phyloP scores from a whole-genome alignment of 1,140 invertebrate species.

The Drosophila varians region DNA sequence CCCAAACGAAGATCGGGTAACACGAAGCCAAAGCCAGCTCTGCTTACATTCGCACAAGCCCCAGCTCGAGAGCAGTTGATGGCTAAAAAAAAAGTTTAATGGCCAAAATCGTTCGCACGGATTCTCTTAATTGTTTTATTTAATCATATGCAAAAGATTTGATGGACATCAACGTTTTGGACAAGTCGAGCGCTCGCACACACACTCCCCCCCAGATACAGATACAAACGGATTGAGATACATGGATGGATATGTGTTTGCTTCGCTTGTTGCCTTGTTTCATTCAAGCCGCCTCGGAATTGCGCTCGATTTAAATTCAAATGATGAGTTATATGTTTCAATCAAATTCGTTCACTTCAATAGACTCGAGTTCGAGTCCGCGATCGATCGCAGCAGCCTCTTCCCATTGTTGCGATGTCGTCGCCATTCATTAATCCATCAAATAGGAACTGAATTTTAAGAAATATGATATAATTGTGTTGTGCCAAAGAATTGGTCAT shows the following conservation, averaged over 20 bases:
- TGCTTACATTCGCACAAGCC: conserved; percentile 66
- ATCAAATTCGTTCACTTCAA: conserved; percentile 51
- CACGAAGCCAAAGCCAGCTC: conserved; percentile 20
- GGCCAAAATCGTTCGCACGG: conserved; percentile 68
- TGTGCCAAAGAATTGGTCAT: conserved; percentile 44
- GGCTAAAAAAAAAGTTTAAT: conserved; percentile 53
- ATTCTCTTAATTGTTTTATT: conserved; percentile 81
- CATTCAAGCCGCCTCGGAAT: conserved; percentile 34
- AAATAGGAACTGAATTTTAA: conserved; percentile 58
- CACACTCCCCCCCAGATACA: conserved; percentile 7
- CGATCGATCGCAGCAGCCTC: conserved; percentile 33
- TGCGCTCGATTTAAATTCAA: conserved; percentile 50
- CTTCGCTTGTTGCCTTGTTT: conserved; percentile 34
- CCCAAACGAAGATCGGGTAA: conserved; percentile 29
- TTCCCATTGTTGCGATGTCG: conserved; percentile 39
- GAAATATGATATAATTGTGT: conserved; percentile 65
- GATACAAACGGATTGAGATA: background rate
- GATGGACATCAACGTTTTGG: conserved; percentile 70
- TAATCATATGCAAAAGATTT: conserved; percentile 80
- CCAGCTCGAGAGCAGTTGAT: conserved; percentile 47
- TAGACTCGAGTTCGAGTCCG: conserved; percentile 11
- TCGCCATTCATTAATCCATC: conserved; percentile 70
- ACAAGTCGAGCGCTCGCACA: conserved; percentile 52
- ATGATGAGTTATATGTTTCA: conserved; percentile 60
- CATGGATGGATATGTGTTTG: conserved; percentile 29